phyloP scores from a whole-genome alignment of 2,888 invertebrate genomes.

The Caenorhabditis imperialis region DNA sequence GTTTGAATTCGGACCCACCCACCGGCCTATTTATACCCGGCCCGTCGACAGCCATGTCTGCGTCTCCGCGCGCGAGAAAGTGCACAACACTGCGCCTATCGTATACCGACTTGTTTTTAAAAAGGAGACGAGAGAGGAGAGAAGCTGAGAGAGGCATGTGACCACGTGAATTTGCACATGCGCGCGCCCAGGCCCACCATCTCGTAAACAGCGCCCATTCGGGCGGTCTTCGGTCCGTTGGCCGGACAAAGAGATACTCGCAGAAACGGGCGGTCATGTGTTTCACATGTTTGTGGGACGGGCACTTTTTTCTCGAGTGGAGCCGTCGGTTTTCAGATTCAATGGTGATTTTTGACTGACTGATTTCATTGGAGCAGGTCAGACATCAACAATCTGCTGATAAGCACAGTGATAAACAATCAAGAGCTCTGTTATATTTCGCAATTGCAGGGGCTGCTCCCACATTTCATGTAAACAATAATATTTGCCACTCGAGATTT shows the following conservation, averaged over 20 bases:
- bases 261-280: slow-evolving; percentile 25
- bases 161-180: slow-evolving; percentile 59
- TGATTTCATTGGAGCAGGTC: not conserved
- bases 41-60: slow-evolving; percentile 28
- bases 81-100: slow-evolving; percentile 29
- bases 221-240: slow-evolving; percentile 45
- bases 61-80: slow-evolving; percentile 25
- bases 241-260: slow-evolving; percentile 29
- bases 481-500: too few relatives aligned
- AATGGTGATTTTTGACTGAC: slow-evolving; percentile 12
- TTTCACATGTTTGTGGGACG: slow-evolving; percentile 25
- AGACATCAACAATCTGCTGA: slow-evolving; percentile 8
- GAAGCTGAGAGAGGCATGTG: slow-evolving; percentile 41
- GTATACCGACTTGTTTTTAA: slow-evolving; percentile 51
- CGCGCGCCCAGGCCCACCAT: slow-evolving; percentile 25
- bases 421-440: too few relatives aligned
- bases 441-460: not conserved
- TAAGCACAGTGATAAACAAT: too few relatives aligned
- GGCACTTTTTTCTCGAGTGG: not conserved
- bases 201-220: slow-evolving; percentile 50
- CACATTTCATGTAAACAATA: too few relatives aligned
- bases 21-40: slow-evolving; percentile 48
- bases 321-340: too few relatives aligned
- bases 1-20: slow-evolving; percentile 31
- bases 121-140: slow-evolving; percentile 19